Evolutionary conservation across 2,797 vertebrate species (phyloP), one percentile per base, ranked within the genome.

Genomic region (Tapera naevia): DNA sequence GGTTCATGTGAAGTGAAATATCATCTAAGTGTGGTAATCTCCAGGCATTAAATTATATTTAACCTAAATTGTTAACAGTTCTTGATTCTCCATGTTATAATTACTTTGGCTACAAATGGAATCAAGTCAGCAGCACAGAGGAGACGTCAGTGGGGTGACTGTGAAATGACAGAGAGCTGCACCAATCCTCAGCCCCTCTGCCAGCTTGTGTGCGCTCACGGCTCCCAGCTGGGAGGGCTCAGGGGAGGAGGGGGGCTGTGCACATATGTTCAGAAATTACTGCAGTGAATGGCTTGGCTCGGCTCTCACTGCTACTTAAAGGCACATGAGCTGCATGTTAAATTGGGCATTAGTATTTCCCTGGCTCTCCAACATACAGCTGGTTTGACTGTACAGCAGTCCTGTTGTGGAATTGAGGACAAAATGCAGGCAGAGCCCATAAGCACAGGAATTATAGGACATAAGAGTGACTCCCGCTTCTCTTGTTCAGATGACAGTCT

Each of bases 281-380:
- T 89, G 82, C 92, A 95, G 87, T 81, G 85, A 76, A 94, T 92
- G 81, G 76, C 66, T 95, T 92, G 92, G 92, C 91, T 93, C 51
- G 0, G 66, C 87, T 93, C 66, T 92, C 3, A 0, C 89, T 92
- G 92, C 89, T 96, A 90, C 95, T 96, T 97, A 96, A 96, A 97
- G 94, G 87, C 80, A 73, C 94, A 93, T 50, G 94, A 96, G 91
- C 94, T 93, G 95, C 92, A 94, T 96, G 82, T 94, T 94, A 95
- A 96, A 94, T 79, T 94, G 82, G 76, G 82, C 94, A 70, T 93
- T 88, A 81, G 48, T 73, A 57, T 66, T 84, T 93, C 87, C 64
- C 83, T 62, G 76, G 18, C 73, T 95, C 21, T 84, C 76, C 58
- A 43, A 17, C 19, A 13, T n/a, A 35, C 58, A 28, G 82, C 17